phyloP scores from a whole-genome alignment of 2,113 vertebrate species.

The Sander vitreus region DNA sequence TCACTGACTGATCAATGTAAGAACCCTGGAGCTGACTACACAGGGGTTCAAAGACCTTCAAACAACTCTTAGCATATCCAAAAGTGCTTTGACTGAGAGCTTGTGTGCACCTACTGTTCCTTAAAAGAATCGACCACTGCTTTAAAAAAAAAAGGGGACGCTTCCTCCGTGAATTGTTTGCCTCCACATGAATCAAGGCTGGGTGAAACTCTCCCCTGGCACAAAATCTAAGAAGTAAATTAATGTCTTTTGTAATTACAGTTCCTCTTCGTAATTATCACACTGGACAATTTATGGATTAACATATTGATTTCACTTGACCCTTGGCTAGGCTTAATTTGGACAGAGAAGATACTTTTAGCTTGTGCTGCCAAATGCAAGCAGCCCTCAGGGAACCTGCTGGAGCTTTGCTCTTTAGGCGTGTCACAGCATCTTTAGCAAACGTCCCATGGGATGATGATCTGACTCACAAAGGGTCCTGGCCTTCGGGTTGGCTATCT shows the following conservation, averaged over 20 bases:
- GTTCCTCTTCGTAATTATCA: conserved; percentile 82
- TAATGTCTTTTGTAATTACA: conserved; percentile 85
- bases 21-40: conserved; percentile 71
- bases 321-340: conserved; percentile 77
- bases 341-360: conserved; percentile 68
- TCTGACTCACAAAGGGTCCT: conserved; percentile 56
- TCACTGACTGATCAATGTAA: conserved; percentile 66
- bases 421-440: conserved; percentile 75
- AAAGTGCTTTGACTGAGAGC: conserved; percentile 67
- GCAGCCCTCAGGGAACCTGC: conserved; percentile 57
- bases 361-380: conserved; percentile 72
- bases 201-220: conserved; percentile 67
- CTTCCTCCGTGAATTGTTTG: conserved; percentile 77
- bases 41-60: conserved; percentile 73
- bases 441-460: conserved; percentile 67
- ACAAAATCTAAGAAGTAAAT: conserved; percentile 84
- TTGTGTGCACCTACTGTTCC: conserved; percentile 64
- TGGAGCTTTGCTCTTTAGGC: conserved; percentile 66
- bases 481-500: conserved; percentile 62
- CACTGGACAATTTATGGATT: conserved; percentile 83
- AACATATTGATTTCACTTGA: conserved; percentile 85
- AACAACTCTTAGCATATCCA: conserved; percentile 60
- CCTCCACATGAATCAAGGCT: conserved; percentile 68
- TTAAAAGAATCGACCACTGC: conserved; percentile 55
- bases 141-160: conserved; percentile 50